These are phyloP conservation scores for Apomyelois bistriatella DNA, from an alignment of 2,888 invertebrate species.

Conservation along the genomic window DNA sequence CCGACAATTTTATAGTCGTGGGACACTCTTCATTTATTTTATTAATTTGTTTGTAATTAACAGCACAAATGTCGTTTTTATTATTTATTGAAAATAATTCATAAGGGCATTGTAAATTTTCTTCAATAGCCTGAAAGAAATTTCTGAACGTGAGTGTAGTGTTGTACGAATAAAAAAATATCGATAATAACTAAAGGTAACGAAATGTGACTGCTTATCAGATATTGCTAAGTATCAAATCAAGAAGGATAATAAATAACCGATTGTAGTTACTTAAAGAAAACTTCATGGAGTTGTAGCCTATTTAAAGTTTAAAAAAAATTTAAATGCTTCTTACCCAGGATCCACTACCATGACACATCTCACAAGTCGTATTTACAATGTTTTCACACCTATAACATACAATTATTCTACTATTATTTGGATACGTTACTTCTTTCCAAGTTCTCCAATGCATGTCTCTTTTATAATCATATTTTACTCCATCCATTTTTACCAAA, in stretches of 20 bases:
- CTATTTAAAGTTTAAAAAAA: not conserved
- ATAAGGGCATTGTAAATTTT: constrained; percentile 44
- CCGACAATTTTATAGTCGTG: constrained; percentile 27
- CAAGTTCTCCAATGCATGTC: constrained; percentile 56
- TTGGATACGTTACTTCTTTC: constrained; percentile 35
- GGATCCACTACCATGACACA: constrained; percentile 36
- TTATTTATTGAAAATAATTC: constrained; percentile 45
- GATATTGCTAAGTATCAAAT: too few species aligned
- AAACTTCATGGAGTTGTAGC: too few species aligned
- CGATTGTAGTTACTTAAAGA: too few species aligned
- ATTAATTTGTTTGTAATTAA: constrained; percentile 29
- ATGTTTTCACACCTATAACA: constrained; percentile 45
- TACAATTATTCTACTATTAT: constrained; percentile 30
- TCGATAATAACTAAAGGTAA: not conserved
- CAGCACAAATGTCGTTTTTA: constrained; percentile 35
- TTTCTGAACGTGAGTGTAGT: constrained; percentile 1
- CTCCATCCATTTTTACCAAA: constrained; percentile 42
- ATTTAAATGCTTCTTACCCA: constrained; percentile 39
- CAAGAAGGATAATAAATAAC: too few species aligned
- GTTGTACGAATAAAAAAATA: not conserved
- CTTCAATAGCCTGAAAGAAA: constrained; percentile 47
- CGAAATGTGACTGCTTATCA: too few species aligned
- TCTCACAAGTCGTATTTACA: constrained; percentile 26
- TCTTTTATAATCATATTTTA: constrained; percentile 49
- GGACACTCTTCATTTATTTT: constrained; percentile 31